Evolutionary conservation across 2,888 invertebrate genomes (phyloP).

Genomic region (Hipparchia sbordonii): DNA sequence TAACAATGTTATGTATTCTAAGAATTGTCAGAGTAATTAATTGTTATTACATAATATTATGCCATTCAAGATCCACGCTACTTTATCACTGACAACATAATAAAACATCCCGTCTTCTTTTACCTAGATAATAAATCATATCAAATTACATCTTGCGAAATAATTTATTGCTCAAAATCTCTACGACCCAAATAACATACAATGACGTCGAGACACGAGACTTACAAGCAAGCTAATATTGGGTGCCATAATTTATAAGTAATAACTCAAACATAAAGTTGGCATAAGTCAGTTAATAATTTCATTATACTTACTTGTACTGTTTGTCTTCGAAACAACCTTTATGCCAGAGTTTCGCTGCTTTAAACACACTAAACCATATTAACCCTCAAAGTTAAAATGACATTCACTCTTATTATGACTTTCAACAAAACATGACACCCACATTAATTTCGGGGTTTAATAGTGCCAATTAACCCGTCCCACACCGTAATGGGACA

Average conservation of each 20-base stretch:
- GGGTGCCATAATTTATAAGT: constrained; percentile 21
- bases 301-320: constrained; percentile 14
- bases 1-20: too few species aligned
- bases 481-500: constrained; percentile 35
- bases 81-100: constrained; percentile 2
- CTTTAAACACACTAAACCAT: constrained; percentile 35
- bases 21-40: too few species aligned
- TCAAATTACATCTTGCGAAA: constrained; percentile 20
- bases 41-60: neutral
- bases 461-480: constrained; percentile 41
- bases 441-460: constrained; percentile 44
- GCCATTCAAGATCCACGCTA: neutral
- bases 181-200: constrained; percentile 19
- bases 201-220: constrained; percentile 8
- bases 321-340: constrained; percentile 31
- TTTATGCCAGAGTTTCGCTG: constrained; percentile 20
- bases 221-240: constrained; percentile 29
- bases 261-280: constrained; percentile 32
- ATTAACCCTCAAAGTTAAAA: constrained; percentile 40
- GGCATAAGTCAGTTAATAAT: constrained; percentile 32
- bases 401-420: constrained; percentile 38
- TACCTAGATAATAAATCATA: constrained; percentile 23
- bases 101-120: constrained; percentile 9
- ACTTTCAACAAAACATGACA: constrained; percentile 42
- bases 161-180: constrained; percentile 25